Conservation (phyloP, 2,797 vertebrate species). For the Thunnus albacares region DNA sequence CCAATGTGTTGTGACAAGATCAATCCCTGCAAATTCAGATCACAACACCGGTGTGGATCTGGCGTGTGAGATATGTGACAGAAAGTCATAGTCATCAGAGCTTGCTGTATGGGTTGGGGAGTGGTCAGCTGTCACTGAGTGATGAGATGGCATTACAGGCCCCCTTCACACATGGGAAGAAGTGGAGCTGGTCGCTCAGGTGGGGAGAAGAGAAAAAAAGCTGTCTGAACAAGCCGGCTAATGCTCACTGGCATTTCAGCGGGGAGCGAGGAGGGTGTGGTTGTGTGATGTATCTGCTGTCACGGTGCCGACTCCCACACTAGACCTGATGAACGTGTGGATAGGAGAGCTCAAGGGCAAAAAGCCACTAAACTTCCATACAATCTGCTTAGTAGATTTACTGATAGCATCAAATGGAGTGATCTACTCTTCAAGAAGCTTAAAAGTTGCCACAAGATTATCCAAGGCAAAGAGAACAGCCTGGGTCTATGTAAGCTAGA, state of each 20-base stretch:
- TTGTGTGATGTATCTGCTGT: constrained; percentile 73
- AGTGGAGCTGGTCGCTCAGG: constrained; percentile 60
- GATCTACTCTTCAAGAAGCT: constrained; percentile 72
- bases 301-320: constrained; percentile 60
- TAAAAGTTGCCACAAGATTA: constrained; percentile 69
- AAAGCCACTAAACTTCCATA: constrained; percentile 52
- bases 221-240: constrained; percentile 60
- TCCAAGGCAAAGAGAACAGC: constrained; percentile 41
- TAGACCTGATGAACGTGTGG: constrained; percentile 53
- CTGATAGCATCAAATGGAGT: constrained; percentile 65
- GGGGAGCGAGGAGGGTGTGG: constrained; percentile 56
- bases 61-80: constrained; percentile 54
- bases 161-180: constrained; percentile 63
- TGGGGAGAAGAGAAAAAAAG: constrained; percentile 37
- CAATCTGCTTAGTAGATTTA: constrained; percentile 79
- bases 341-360: constrained; percentile 67
- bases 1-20: constrained; percentile 32
- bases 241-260: constrained; percentile 70
- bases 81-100: constrained; percentile 59
- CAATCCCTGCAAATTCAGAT: constrained; percentile 32
- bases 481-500: constrained; percentile 3
- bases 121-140: constrained; percentile 78
- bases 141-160: constrained; percentile 71
- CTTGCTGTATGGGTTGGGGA: constrained; percentile 50
- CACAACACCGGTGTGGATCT: constrained; percentile 28